Conservation (phyloP, 2,797 vertebrate genomes). For the Rhabdophis nuchalis region DNA sequence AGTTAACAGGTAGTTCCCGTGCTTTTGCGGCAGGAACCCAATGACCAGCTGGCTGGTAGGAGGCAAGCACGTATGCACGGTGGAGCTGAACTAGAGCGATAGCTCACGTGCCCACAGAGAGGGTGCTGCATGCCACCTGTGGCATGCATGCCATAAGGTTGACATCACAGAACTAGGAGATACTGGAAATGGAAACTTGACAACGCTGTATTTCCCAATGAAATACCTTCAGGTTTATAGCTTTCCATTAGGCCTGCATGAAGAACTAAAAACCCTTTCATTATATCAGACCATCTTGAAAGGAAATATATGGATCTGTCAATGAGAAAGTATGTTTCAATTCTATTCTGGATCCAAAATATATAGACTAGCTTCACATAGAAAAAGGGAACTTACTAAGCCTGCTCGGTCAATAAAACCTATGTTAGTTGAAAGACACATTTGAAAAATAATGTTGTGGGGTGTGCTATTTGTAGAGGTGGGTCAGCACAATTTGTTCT, state of each 20-base stretch:
- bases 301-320: slow-evolving; percentile 4
- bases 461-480: background rate
- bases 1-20: no score
- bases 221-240: slow-evolving; percentile 38
- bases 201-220: background rate
- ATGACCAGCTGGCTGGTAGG: no score
- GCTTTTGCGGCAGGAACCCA: no score
- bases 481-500: background rate
- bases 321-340: slow-evolving; percentile 10
- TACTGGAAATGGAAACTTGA: background rate
- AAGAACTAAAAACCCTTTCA: slow-evolving; percentile 2
- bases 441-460: background rate
- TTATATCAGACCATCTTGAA: slow-evolving; percentile 28
- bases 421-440: background rate
- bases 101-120: no score
- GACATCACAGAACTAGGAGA: background rate
- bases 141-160: no score
- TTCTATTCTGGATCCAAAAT: background rate
- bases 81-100: no score
- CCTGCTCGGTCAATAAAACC: background rate
- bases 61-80: no score
- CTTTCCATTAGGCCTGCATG: slow-evolving; percentile 22
- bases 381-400: background rate
- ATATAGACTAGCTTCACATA: background rate
- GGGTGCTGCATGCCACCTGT: no score